A percentile compares a stretch with the other conserved stretches of the same genome.
phyloP scores from a whole-genome alignment of 92 coral and sea anemone genomes.

The Zoanthus solanderi region DNA sequence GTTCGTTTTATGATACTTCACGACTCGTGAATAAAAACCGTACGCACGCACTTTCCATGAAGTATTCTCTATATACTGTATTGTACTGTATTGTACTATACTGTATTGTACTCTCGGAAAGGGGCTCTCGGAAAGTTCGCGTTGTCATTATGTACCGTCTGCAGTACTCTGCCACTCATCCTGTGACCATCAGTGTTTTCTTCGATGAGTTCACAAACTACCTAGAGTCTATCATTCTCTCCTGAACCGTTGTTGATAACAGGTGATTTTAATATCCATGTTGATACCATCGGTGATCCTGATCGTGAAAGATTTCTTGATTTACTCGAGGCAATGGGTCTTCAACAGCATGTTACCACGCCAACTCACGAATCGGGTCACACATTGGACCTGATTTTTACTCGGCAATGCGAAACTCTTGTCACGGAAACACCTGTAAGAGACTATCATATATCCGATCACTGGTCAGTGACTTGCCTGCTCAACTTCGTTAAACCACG shows the following conservation, averaged over 20 bases:
- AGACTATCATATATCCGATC: slow-evolving; percentile 54
- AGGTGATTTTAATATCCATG: slow-evolving; percentile 62
- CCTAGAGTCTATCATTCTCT: slow-evolving; percentile 42
- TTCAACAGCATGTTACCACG: slow-evolving; percentile 50
- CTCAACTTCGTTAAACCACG: slow-evolving; percentile 32
- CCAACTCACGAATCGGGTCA: slow-evolving; percentile 54
- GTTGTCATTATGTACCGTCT: slow-evolving; percentile 51
- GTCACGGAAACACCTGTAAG: slow-evolving; percentile 57
- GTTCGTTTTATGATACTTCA: too few relatives aligned
- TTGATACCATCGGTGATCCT: slow-evolving; percentile 47
- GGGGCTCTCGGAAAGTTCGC: slow-evolving; percentile 36
- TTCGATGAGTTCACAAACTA: slow-evolving; percentile 62
- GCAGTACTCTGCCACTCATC: slow-evolving; percentile 58
- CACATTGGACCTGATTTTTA: slow-evolving; percentile 57
- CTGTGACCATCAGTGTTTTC: slow-evolving; percentile 53
- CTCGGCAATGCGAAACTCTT: slow-evolving; percentile 54
- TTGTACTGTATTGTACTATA: too few relatives aligned
- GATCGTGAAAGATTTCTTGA: slow-evolving; percentile 42
- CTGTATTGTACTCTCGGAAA: too few relatives aligned
- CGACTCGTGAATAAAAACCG: too few relatives aligned
- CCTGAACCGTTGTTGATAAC: slow-evolving; percentile 58
- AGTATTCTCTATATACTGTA: too few relatives aligned
- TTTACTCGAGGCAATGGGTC: slow-evolving; percentile 58
- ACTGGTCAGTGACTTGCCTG: slow-evolving; percentile 34
- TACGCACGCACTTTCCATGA: too few relatives aligned